These are phyloP conservation scores for Calcarius lapponicus DNA, from an alignment of 2,797 vertebrate genomes.

Conservation along the genomic window DNA sequence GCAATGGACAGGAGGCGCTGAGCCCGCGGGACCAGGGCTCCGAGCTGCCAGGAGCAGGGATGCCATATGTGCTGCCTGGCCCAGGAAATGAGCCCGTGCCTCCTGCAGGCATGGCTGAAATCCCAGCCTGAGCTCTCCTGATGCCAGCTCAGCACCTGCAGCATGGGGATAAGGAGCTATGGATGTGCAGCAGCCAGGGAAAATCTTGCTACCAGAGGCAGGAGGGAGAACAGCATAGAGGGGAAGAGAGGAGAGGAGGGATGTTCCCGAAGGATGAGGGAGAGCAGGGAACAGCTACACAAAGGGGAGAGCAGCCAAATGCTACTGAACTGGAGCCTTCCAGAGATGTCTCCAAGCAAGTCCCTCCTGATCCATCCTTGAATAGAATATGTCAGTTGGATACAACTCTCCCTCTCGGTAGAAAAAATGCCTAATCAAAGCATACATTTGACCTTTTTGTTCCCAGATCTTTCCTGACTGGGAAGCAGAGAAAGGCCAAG, in stretches of 20 bases:
- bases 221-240: background rate
- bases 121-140: background rate
- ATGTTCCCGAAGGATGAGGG: background rate
- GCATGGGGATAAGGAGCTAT: background rate
- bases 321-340: background rate
- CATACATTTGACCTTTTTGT: background rate
- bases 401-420: background rate
- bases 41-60: background rate
- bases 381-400: background rate
- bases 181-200: no score
- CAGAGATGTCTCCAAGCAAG: background rate
- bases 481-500: background rate
- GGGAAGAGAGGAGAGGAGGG: background rate
- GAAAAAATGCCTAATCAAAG: background rate
- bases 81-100: background rate
- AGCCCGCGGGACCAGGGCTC: accelerated
- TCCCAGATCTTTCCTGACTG: background rate
- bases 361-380: background rate
- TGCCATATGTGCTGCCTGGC: background rate
- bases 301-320: background rate
- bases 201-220: background rate
- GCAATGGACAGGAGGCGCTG: background rate
- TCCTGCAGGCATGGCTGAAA: background rate
- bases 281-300: background rate
- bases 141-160: background rate